Base-by-base conservation (phyloP, 2,888 invertebrate genomes). In the Perizoma flavofasciatum region DNA sequence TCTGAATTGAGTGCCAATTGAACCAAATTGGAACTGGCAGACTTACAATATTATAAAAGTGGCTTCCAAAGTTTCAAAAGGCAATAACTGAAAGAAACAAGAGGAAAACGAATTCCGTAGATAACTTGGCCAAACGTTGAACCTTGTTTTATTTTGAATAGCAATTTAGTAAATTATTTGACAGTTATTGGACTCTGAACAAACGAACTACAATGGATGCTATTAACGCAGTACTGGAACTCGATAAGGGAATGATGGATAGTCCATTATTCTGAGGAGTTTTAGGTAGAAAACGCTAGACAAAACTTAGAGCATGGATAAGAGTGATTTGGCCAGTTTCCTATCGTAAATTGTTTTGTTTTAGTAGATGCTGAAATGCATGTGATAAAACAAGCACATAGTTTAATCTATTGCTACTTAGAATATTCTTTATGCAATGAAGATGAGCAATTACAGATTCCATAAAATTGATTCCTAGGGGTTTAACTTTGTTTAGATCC, bases 91-190 rank as follows among this genome's bases (percentile, higher is more conserved):
- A 43, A 50, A n/a, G 44, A 45, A 52, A 52, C 52, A 45, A 22
- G 35, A 39, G 49, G 39, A 52, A 46, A 52, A 45, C 52, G 52
- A 52, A 37, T 52, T 52, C 37, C 44, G 45, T 45, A 52, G 44
- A 35, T 11, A 52, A 44, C 35, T 44, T 35, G 35, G 22, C 22
- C 22, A 22, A 52, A 37, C 35, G 6, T 41, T 10, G 52, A 11
- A 45, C 52, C 45, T 45, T 37, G 10, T 44, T 52, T 52, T 44
- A 44, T 37, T 52, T 52, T 44, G 41, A 52, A 52, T 52, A 22
- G 44, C 44, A 52, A 52, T 52, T 52, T 52, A 45, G 44, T 52
- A 52, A 52, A 44, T 52, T 52, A 52, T 52, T 52, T 52, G 52
- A 45, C 44, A 44, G 52, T 52, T 52, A 52, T 52, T 52, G 44